A percentile compares a stretch with the other conserved stretches of the same genome.
Evolutionary conservation across 2,888 invertebrate species (phyloP).

Genomic region (Brachypterus glaber): DNA sequence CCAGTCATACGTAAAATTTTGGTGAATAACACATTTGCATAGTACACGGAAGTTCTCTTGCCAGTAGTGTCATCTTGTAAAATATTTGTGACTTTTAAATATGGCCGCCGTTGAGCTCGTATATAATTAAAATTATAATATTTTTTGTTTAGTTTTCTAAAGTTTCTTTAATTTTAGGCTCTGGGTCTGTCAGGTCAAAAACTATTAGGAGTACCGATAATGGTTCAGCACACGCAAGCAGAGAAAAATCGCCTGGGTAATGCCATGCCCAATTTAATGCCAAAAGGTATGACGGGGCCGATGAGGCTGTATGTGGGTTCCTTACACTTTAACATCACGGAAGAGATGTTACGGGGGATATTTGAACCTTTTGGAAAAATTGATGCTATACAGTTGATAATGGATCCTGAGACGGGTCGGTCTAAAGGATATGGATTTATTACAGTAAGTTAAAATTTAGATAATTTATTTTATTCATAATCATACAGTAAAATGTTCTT

Average conservation of each 20-base stretch:
- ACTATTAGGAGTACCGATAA: constrained; percentile 89
- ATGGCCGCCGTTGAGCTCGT: too few species aligned
- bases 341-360: constrained; percentile 96
- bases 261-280: constrained; percentile 73
- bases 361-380: constrained; percentile 99
- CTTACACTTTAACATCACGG: constrained; percentile 95
- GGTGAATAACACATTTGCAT: too few species aligned
- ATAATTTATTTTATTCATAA: too few species aligned
- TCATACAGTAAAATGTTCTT: too few species aligned
- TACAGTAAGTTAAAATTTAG: constrained; percentile 67
- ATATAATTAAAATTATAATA: constrained; percentile 5
- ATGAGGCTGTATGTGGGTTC: constrained; percentile 97
- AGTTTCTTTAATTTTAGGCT: constrained; percentile 50
- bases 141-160: constrained; percentile 6
- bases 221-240: constrained; percentile 96
- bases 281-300: constrained; percentile 84
- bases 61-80: too few species aligned
- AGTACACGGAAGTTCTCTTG: too few species aligned
- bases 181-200: constrained; percentile 93
- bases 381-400: constrained; percentile 88
- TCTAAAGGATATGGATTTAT: constrained; percentile 98
- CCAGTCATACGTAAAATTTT: too few species aligned
- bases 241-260: constrained; percentile 90
- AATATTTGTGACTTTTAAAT: too few species aligned
- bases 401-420: constrained; percentile 88